Percentiles rank a stretch among this genome's conserved stretches.
Conservation (phyloP, 2,113 vertebrate species). For the Aptenodytes forsteri region DNA sequence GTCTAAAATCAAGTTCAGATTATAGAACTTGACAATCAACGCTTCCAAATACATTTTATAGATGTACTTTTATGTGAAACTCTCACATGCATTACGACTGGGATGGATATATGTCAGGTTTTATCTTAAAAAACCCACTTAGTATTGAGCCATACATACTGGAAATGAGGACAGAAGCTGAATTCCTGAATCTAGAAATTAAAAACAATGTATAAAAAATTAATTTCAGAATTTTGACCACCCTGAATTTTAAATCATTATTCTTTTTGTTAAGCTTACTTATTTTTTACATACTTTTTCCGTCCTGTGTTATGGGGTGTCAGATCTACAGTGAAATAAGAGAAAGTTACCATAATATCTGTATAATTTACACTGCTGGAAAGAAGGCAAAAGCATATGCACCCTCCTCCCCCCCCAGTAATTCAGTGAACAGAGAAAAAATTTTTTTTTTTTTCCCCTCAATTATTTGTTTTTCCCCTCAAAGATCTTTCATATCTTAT, state of each 20-base stretch:
- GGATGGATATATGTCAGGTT: not conserved
- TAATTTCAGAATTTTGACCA: not conserved
- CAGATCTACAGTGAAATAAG: not conserved
- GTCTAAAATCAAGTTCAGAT: not conserved
- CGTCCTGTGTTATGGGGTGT: not conserved
- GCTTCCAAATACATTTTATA: not conserved
- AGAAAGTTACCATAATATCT: not conserved
- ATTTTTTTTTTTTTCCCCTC: not conserved
- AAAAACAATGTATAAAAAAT: not conserved
- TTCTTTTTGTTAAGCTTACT: not conserved
- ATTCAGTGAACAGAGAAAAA: not conserved
- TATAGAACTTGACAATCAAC: not conserved
- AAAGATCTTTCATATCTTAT: not conserved
- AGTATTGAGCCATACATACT: not conserved
- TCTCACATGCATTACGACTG: not conserved
- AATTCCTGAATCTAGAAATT: not conserved
- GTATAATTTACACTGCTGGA: not conserved
- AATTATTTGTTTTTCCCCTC: not conserved
- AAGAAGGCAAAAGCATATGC: not conserved
- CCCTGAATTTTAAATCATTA: not conserved
- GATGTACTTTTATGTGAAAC: not conserved
- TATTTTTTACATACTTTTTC: not conserved
- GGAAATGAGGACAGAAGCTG: not conserved
- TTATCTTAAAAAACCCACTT: not conserved
- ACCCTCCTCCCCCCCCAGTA: not conserved